These are phyloP conservation scores for Micromesistius poutassou DNA, from an alignment of 2,797 vertebrate species.

Conservation along the genomic window DNA sequence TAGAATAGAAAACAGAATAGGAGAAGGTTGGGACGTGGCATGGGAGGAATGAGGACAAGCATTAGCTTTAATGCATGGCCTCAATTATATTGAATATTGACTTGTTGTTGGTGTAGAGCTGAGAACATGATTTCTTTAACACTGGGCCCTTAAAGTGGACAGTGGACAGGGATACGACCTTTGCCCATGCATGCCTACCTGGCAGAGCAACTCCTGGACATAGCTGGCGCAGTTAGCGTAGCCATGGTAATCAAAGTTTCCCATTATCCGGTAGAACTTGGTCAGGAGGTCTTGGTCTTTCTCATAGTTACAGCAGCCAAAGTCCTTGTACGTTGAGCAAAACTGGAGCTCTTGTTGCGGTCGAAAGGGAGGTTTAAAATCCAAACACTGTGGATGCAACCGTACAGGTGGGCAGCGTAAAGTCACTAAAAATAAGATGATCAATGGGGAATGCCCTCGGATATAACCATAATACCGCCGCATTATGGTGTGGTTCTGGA, in stretches of 20 bases:
- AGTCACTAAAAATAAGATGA: conserved; percentile 25
- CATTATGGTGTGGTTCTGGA: not conserved
- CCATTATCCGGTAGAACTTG: conserved; percentile 78
- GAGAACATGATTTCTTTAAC: not conserved
- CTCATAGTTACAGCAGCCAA: conserved; percentile 86
- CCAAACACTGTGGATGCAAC: conserved; percentile 89
- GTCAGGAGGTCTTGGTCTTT: conserved; percentile 78
- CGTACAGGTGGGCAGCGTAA: conserved; percentile 51
- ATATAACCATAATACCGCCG: not conserved
- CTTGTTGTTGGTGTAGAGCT: not conserved
- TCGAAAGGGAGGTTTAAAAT: conserved; percentile 91
- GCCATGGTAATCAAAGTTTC: conserved; percentile 65
- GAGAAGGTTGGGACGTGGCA: not conserved
- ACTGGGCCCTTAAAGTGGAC: not conserved
- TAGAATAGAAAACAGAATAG: not conserved
- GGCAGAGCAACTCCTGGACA: conserved; percentile 87
- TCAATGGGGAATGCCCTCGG: not conserved
- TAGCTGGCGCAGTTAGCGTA: conserved; percentile 79
- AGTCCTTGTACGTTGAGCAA: conserved; percentile 83
- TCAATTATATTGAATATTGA: not conserved
- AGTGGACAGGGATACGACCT: conserved; percentile 28
- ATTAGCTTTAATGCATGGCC: not conserved
- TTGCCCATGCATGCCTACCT: conserved; percentile 74
- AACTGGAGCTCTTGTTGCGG: conserved; percentile 78
- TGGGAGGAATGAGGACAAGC: not conserved